Evolutionary conservation across 2,797 vertebrate species (phyloP), one percentile per base, ranked within the genome.

Genomic region (Bothrops alternatus): DNA sequence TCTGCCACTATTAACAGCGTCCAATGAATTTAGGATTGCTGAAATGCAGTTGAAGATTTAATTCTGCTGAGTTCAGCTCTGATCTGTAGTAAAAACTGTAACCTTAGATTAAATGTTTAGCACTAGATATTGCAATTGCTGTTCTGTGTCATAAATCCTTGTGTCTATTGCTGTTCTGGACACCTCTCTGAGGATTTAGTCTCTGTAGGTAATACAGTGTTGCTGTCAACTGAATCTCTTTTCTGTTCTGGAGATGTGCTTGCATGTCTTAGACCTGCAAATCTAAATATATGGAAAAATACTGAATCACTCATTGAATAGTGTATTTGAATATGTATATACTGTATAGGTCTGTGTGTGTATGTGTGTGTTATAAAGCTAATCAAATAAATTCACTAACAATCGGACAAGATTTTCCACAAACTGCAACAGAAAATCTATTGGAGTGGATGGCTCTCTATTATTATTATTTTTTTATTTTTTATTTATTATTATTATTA

Each of bases 71-170:
- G 97, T 97, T 97, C 97, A 97, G 97, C 98, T 97, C 96, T 96
- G 97, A 97, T 97, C 97, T 0, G 50, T 97, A 98, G 97, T 97
- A 97, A 97, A 97, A 98, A 97, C 97, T 97, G 95, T 97, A 98
- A 97, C 97, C 96, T 93, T 97, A 98, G 97, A 98, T 98, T 98
- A 98, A 98, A 97, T 97, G 97, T 98, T 98, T 97, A 98, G 97
- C 96, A 63, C 97, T 94, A 97, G 97, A 97, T 97, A 98, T 97
- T 97, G 97, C 95, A 91, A 97, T 96, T 95, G 97, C 97, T 96
- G 95, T 97, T 97, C 93, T 96, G 95, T 96, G 96, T 94, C 95
- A 89, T 98, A 98, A 98, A 98, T 98, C 97, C 97, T 97, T 94
- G 95, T 92, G 96, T 97, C 98, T 97, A 96, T 97, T 97, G 97